Evolutionary conservation across 2,113 vertebrate species (phyloP).

Genomic region (Hemiprocne comata): DNA sequence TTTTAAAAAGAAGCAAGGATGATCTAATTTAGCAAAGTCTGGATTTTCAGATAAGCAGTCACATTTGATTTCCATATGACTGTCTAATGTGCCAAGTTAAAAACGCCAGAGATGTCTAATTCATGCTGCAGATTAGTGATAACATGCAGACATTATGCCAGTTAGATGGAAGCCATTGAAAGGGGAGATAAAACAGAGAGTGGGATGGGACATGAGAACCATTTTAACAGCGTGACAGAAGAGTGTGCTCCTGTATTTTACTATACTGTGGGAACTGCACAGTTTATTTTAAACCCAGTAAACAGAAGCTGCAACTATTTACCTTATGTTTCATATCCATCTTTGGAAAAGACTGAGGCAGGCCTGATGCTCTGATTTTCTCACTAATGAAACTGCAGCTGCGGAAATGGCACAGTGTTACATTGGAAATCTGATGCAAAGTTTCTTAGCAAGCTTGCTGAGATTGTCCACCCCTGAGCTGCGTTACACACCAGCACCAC

Average conservation of each 20-base stretch:
- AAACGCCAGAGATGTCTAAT: slow-evolving; percentile 1
- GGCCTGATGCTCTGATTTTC: neutral
- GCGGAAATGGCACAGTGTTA: neutral
- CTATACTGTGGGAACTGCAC: accelerated
- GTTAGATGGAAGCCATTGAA: neutral
- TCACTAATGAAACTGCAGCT: neutral
- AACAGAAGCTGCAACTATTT: slow-evolving; percentile 13
- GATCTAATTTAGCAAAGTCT: neutral
- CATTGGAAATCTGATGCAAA: neutral
- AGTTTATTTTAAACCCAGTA: neutral
- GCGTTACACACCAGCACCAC: neutral
- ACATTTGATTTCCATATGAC: neutral
- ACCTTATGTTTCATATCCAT: neutral
- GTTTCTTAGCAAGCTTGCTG: neutral
- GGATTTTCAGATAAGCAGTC: slow-evolving; percentile 9
- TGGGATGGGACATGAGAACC: neutral
- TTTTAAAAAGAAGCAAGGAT: neutral
- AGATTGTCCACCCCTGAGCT: neutral
- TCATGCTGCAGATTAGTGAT: neutral
- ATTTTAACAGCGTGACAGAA: neutral
- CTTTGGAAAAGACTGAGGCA: neutral
- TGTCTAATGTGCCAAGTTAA: neutral
- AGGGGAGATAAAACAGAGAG: neutral
- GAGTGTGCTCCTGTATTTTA: neutral
- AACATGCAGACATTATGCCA: neutral